Evolutionary conservation across 2,888 invertebrate species (phyloP).

Genomic region (Philonicus albiceps): DNA sequence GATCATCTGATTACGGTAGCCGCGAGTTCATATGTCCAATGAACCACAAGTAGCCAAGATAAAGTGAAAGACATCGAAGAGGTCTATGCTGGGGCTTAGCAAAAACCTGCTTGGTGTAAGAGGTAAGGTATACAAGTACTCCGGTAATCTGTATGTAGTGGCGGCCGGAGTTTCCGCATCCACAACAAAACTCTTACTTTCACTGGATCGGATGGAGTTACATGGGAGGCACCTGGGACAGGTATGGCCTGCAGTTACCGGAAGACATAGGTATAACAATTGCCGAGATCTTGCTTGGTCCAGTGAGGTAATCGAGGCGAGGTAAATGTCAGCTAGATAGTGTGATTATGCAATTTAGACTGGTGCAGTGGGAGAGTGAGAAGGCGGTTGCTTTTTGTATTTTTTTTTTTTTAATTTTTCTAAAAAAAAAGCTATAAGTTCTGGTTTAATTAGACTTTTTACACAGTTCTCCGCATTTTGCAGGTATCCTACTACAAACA

Average conservation of each 20-base stretch:
- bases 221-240: background rate
- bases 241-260: background rate
- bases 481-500: background rate
- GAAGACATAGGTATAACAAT: slow-evolving; percentile 4
- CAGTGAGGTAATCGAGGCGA: background rate
- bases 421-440: slow-evolving; percentile 25
- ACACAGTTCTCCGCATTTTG: slow-evolving; percentile 13
- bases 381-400: background rate
- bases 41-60: background rate
- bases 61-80: background rate
- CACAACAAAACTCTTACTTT: slow-evolving; percentile 18
- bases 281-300: background rate
- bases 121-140: background rate
- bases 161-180: slow-evolving; percentile 11
- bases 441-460: slow-evolving; percentile 24
- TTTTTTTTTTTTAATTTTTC: background rate
- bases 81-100: background rate
- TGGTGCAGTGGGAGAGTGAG: background rate
- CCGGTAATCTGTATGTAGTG: background rate
- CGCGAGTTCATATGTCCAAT: background rate
- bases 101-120: background rate
- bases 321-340: background rate
- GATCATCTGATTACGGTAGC: background rate
- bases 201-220: slow-evolving; percentile 19
- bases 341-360: background rate